Percentiles rank a stretch among this genome's conserved stretches.
These are phyloP conservation scores for Tetropium fuscum DNA, from an alignment of 2,888 invertebrate species.

Conservation along the genomic window DNA sequence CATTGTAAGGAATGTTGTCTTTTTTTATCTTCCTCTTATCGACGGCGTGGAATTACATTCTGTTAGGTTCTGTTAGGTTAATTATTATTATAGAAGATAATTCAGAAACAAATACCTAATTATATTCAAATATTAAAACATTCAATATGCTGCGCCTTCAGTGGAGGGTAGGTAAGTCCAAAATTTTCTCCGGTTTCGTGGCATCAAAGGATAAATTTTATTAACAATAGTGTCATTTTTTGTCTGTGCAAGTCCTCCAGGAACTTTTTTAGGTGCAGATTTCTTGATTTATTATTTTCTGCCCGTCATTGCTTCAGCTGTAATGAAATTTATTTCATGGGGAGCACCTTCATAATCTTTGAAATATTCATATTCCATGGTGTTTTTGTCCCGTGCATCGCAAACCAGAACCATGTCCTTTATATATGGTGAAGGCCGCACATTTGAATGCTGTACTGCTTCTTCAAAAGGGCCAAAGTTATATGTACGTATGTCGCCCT, in stretches of 20 bases:
- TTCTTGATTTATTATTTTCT: neutral
- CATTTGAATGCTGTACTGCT: no score
- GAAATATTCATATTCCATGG: slow-evolving; percentile 4
- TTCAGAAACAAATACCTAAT: no score
- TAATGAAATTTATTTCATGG: neutral
- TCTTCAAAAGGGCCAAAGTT: no score
- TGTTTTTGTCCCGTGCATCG: neutral
- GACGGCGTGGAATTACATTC: no score
- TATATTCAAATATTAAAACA: neutral
- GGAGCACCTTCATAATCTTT: neutral
- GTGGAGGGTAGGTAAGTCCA: neutral
- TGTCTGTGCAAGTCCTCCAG: neutral
- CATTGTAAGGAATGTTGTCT: no score
- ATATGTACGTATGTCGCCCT: no score
- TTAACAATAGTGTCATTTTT: neutral
- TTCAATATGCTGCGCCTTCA: neutral
- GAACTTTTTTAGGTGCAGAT: neutral
- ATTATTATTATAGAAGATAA: no score
- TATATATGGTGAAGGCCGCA: neutral
- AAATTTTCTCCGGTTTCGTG: neutral
- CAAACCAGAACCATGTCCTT: neutral
- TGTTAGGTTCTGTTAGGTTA: no score
- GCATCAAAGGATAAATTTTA: slow-evolving; percentile 2
- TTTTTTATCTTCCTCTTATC: no score
- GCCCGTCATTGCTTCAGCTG: neutral